Conservation (phyloP, 1,140 invertebrate species). For the Scaptomyza hsui region DNA sequence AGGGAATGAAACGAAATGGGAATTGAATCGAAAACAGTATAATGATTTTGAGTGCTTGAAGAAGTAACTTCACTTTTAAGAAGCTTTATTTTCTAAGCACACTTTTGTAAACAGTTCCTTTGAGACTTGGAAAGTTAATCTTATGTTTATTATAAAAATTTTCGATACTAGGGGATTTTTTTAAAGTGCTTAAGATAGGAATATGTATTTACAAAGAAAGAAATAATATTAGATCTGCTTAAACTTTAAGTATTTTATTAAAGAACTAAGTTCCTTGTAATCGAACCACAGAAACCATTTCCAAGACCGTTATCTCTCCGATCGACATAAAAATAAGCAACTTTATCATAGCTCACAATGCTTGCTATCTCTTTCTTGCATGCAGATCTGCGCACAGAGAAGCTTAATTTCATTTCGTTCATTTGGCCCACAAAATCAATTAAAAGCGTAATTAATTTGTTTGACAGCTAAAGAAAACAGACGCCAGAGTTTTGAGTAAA, state of each 20-base stretch:
- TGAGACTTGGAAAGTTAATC: too few relatives aligned
- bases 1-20: not conserved
- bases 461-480: constrained; percentile 76
- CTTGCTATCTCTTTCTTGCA: constrained; percentile 2
- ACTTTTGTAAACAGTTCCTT: too few relatives aligned
- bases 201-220: too few relatives aligned
- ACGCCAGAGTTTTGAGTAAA: constrained; percentile 58
- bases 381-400: not conserved
- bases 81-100: too few relatives aligned
- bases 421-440: constrained; percentile 67
- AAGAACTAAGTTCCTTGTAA: too few relatives aligned
- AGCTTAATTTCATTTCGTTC: constrained; percentile 44
- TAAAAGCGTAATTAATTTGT: constrained; percentile 81
- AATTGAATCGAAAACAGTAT: not conserved
- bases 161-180: too few relatives aligned
- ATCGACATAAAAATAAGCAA: not conserved
- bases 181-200: too few relatives aligned
- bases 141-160: too few relatives aligned
- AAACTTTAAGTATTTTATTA: too few relatives aligned
- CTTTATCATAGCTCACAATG: not conserved
- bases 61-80: not conserved
- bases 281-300: too few relatives aligned
- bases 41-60: not conserved
- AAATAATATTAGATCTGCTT: too few relatives aligned
- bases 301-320: not conserved